A percentile compares a stretch with the other conserved stretches of the same genome.
Conservation (phyloP, 1,140 invertebrate species). For the Heterodera schachtii region DNA sequence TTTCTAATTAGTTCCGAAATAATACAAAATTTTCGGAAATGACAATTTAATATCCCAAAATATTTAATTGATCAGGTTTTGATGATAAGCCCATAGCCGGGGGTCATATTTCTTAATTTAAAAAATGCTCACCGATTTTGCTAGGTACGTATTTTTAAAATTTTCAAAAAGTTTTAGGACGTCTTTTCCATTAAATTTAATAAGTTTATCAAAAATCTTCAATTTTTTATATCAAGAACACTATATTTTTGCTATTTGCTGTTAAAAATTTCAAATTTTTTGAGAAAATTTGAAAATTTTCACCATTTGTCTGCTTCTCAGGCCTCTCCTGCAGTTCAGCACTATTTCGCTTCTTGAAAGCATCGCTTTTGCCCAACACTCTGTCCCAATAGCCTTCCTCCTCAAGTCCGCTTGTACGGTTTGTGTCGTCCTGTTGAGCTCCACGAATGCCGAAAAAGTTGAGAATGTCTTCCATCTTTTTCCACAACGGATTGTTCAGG, state of each 20-base stretch:
- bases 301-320: constrained; percentile 1
- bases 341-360: background rate
- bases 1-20: no score
- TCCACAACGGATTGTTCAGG: constrained; percentile 54
- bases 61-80: no score
- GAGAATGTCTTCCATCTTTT: constrained; percentile 56
- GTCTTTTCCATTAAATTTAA: no score
- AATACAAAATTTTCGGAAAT: no score
- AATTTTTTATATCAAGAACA: background rate
- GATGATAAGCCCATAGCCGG: no score
- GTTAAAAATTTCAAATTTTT: background rate
- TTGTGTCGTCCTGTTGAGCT: constrained; percentile 17
- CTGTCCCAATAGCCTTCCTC: constrained; percentile 50
- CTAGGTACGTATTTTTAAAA: no score
- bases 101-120: no score
- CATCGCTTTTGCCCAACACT: constrained; percentile 2
- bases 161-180: no score
- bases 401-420: constrained; percentile 21
- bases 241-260: background rate
- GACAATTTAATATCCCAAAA: no score
- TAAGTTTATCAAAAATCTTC: no score
- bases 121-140: no score
- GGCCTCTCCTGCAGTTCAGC: background rate
- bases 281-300: background rate
- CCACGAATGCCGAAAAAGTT: constrained; percentile 51